phyloP scores from a whole-genome alignment of 2,888 invertebrate genomes.

The Pollenia labialis region DNA sequence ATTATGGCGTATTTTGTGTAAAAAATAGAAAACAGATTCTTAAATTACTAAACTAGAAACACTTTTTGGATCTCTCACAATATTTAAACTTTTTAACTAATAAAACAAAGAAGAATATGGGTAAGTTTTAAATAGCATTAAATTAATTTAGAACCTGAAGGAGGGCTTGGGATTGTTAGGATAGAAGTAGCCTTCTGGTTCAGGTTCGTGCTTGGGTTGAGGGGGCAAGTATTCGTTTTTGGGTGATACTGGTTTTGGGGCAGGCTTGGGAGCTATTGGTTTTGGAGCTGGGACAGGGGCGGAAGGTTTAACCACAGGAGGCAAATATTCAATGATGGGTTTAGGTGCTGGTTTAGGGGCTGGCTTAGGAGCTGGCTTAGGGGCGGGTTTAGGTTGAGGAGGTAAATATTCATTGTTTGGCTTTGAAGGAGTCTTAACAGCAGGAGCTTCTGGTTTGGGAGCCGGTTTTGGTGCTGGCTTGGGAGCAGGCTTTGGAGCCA shows the following conservation, averaged over 20 bases:
- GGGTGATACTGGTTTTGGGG: conserved; percentile 59
- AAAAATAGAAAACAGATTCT: conserved; percentile 71
- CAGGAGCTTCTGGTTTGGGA: background rate
- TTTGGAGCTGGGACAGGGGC: conserved; percentile 26
- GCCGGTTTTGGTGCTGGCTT: background rate
- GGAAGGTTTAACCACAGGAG: conserved; percentile 35
- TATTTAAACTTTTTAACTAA: conserved; percentile 58
- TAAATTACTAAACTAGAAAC: conserved; percentile 77
- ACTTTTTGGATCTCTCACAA: conserved; percentile 41
- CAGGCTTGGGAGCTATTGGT: no score
- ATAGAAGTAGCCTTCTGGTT: conserved; percentile 78
- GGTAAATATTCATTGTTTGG: no score
- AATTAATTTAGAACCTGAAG: conserved; percentile 77
- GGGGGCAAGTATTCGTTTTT: conserved; percentile 74
- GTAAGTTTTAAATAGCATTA: background rate
- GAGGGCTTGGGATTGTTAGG: conserved; percentile 81
- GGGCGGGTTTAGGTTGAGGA: background rate
- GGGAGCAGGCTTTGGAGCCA: conserved; percentile 3
- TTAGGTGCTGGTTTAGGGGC: no score
- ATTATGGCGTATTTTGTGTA: conserved; percentile 51
- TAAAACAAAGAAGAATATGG: conserved; percentile 1
- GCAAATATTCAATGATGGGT: conserved; percentile 15
- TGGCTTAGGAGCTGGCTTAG: background rate
- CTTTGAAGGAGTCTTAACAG: no score
- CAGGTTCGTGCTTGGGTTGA: conserved; percentile 41